Base-by-base conservation (phyloP, 2,113 vertebrate genomes). In the Rhabdomys dilectus region DNA sequence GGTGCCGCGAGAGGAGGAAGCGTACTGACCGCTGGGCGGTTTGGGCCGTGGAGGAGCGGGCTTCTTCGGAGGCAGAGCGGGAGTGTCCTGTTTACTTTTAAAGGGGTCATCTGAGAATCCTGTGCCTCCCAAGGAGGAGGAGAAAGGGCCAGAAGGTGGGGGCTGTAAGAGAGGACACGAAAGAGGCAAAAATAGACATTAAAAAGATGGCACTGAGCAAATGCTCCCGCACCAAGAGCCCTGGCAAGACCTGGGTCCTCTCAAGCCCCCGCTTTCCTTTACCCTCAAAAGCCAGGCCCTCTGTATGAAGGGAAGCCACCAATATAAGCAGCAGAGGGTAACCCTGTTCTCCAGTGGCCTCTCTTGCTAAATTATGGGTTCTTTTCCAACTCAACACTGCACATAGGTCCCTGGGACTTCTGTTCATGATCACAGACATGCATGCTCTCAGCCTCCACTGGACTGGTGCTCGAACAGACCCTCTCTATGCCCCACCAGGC, bases 31-130 rank as follows among this genome's bases (percentile, higher is more conserved):
- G 96, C 99, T 99, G 97, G 99, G 99, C 75, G 99, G 99, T 98
- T 99, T 99, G 97, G 99, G 99, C 90, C 99, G 98, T 3, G 99
- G 99, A 15, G 99, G 99, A 93, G 99, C 98, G 56, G 98, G 99
- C 97, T 99, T 99, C 99, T 99, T 99, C 21, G 99, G 99, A 26
- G 99, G 99, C 70, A 99, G 99, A 5, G 99, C 99, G 10, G 99
- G 99, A 17, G 99, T 99, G 97, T 99, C 99, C 91, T 98, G 98
- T 98, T 99, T 99, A 98, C 99, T 99, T 98, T 98, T 99, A 98
- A 99, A 99, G 92, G 99, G 99, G 96, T 99, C 99, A 0, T 99
- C 99, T 66, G 99, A 97, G 98, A 99, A 99, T 95, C 98, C 99
- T 56, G 98, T 66, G 97, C 99, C 98, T 93, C 98, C 98, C 97